Conservation (phyloP, 2,888 invertebrate genomes). For the Drosophila nigritarsus region DNA sequence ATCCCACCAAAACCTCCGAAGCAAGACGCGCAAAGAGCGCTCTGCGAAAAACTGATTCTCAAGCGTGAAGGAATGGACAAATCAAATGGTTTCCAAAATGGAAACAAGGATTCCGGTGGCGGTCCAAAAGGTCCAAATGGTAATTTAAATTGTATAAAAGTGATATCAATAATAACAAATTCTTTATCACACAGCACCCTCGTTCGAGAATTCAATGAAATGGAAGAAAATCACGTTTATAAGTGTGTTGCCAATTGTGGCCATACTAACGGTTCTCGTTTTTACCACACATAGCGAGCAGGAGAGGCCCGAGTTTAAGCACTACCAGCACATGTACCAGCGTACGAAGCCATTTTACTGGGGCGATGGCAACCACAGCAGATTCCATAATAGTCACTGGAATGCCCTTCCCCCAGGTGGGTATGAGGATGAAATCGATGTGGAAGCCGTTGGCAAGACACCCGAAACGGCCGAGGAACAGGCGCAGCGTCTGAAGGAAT, state of each 20-base stretch:
- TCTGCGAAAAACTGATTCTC: conserved; percentile 31
- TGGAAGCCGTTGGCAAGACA: conserved; percentile 27
- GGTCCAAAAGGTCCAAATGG: background rate
- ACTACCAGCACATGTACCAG: conserved; percentile 52
- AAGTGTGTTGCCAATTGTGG: conserved; percentile 42
- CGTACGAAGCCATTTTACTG: conserved; percentile 59
- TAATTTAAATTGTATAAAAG: background rate
- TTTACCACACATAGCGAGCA: conserved; percentile 34
- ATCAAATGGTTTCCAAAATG: background rate
- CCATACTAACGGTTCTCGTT: conserved; percentile 36
- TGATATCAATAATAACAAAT: background rate
- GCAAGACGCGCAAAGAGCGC: background rate
- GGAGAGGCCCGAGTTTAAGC: conserved; percentile 52
- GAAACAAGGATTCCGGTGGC: conserved; percentile 18
- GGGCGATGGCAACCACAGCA: conserved; percentile 46
- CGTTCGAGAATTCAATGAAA: background rate
- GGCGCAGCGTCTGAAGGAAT: conserved; percentile 31
- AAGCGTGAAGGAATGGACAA: conserved; percentile 6
- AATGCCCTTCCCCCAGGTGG: conserved; percentile 70
- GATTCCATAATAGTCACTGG: conserved; percentile 55
- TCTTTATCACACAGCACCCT: conserved; percentile 10
- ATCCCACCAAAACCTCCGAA: background rate
- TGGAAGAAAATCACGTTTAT: conserved; percentile 49
- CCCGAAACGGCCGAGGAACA: conserved; percentile 45
- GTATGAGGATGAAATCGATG: conserved; percentile 69